A percentile compares a stretch with the other conserved stretches of the same genome.
Conservation (phyloP, 2,113 vertebrate species). For the Aphyosemion australe region DNA sequence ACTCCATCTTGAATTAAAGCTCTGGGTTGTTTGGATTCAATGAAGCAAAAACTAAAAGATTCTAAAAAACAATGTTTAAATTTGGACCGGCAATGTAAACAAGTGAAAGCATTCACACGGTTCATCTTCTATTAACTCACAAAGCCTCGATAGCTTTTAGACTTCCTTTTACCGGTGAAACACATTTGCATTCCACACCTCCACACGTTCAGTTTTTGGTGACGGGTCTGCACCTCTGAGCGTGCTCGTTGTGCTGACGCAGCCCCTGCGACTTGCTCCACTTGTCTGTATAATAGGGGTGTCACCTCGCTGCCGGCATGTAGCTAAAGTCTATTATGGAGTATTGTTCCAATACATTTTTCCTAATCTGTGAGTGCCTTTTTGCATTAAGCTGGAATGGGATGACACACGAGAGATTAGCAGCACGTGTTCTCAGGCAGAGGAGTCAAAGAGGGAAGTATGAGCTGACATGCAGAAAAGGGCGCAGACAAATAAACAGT, state of each 20-base stretch:
- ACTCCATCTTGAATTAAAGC: no score
- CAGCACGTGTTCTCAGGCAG: not conserved
- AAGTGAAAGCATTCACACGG: not conserved
- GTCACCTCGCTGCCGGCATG: conserved; percentile 39
- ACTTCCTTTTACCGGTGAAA: conserved; percentile 6
- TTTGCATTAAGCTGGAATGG: conserved; percentile 35
- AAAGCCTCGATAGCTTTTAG: not conserved
- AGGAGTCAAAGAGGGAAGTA: not conserved
- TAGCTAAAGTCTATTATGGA: conserved; percentile 45
- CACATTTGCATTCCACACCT: conserved; percentile 25
- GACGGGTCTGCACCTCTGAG: conserved; percentile 25
- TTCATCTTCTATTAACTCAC: not conserved
- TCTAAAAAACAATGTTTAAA: no score
- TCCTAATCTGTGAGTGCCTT: conserved; percentile 50
- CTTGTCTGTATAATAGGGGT: conserved; percentile 69
- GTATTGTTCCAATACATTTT: conserved; percentile 51
- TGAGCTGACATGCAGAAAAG: not conserved
- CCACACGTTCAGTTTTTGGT: conserved; percentile 6
- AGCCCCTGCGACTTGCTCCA: conserved; percentile 60
- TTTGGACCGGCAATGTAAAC: not conserved
- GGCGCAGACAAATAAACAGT: not conserved
- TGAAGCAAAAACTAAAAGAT: no score
- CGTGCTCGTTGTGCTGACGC: conserved; percentile 51
- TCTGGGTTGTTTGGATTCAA: no score
- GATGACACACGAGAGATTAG: conserved; percentile 17